Conservation (phyloP, 1,140 invertebrate species). For the Dendrolimus kikuchii region DNA sequence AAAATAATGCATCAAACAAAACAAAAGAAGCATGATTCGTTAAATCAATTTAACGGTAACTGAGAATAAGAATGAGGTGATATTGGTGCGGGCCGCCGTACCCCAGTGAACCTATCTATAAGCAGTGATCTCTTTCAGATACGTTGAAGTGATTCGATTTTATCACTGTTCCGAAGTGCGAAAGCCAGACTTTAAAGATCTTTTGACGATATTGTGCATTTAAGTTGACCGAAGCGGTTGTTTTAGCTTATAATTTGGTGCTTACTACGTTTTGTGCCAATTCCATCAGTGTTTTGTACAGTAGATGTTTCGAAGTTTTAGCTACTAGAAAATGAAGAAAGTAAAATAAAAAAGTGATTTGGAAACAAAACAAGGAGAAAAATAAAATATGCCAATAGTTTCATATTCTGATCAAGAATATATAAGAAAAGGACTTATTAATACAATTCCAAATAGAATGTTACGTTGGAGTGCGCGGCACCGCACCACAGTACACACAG, state of each 20-base stretch:
- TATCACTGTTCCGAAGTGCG: not conserved
- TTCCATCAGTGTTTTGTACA: constrained; percentile 26
- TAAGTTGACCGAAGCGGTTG: constrained; percentile 17
- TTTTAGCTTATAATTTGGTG: constrained; percentile 24
- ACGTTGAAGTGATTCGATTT: not conserved
- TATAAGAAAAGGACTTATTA: too few relatives aligned
- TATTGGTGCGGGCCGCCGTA: constrained; percentile 48
- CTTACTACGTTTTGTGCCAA: constrained; percentile 32
- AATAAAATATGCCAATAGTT: not conserved
- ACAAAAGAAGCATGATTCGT: constrained; percentile 54
- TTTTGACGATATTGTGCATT: constrained; percentile 8
- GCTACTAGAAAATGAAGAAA: too few relatives aligned
- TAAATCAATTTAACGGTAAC: constrained; percentile 29
- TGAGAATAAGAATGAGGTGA: constrained; percentile 35
- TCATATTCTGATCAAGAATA: too few relatives aligned
- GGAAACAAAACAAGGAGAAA: constrained; percentile 5
- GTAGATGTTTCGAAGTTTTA: too few relatives aligned
- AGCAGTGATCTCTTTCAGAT: constrained; percentile 14
- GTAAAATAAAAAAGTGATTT: not conserved
- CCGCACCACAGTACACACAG: constrained; percentile 34
- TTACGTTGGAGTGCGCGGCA: constrained; percentile 22
- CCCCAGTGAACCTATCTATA: constrained; percentile 12
- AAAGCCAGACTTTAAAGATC: too few relatives aligned
- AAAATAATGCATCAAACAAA: constrained; percentile 43
- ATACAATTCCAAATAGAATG: not conserved